Evolutionary conservation across 2,113 vertebrate genomes (phyloP).

Genomic region (Bambusicola thoracicus): DNA sequence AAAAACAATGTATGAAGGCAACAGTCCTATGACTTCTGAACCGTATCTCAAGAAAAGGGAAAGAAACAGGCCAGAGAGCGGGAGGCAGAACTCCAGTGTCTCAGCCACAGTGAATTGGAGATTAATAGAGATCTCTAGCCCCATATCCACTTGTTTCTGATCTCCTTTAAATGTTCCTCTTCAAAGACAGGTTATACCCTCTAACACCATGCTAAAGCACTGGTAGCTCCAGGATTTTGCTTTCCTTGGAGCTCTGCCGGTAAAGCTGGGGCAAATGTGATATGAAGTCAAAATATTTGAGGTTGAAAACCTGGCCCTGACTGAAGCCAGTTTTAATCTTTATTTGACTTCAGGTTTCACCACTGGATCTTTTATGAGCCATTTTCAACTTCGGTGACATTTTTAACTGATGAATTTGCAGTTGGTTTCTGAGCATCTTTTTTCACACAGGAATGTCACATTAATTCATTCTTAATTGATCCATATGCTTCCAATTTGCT

Average conservation of each 20-base stretch:
- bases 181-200: neutral
- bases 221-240: neutral
- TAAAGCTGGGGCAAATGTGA: neutral
- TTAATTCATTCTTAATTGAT: slow-evolving; percentile 79
- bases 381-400: slow-evolving; percentile 48
- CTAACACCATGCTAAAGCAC: neutral
- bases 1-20: neutral
- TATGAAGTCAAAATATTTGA: neutral
- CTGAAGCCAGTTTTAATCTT: neutral
- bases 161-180: neutral
- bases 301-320: neutral
- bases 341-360: neutral
- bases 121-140: neutral
- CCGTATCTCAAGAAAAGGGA: neutral
- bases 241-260: neutral
- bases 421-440: slow-evolving; percentile 53
- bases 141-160: neutral
- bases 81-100: neutral
- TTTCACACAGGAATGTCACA: slow-evolving; percentile 70
- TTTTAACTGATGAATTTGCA: slow-evolving; percentile 70
- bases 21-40: neutral
- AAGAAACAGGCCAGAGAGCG: neutral
- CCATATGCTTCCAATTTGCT: slow-evolving; percentile 73
- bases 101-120: neutral
- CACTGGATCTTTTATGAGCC: neutral